Evolutionary conservation across 1,140 invertebrate species (phyloP).

Genomic region (Brachionus calyciflorus): DNA sequence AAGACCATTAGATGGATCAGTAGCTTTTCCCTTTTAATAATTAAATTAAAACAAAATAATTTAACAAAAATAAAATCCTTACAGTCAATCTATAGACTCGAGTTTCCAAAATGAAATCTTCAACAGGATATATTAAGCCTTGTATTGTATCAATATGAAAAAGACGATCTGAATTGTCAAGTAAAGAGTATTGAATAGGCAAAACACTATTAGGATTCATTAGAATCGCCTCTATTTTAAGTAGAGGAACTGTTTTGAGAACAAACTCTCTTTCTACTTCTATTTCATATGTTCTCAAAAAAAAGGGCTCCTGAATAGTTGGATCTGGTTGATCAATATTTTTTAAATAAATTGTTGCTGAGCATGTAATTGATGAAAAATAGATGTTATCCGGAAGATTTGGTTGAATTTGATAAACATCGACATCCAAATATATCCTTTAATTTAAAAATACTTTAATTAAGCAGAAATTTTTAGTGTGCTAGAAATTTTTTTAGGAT

Average conservation of each 20-base stretch:
- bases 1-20: conserved; percentile 8
- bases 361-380: neutral
- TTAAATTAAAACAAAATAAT: neutral
- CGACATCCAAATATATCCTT: neutral
- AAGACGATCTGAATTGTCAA: neutral
- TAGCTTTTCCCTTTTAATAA: neutral
- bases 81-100: neutral
- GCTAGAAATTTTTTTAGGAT: no score
- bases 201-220: neutral
- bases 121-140: conserved; percentile 12
- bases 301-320: neutral
- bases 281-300: neutral
- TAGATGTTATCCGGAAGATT: neutral
- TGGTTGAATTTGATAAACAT: conserved; percentile 12
- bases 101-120: neutral
- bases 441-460: neutral
- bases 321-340: neutral
- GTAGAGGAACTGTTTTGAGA: neutral
- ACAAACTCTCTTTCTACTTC: neutral
- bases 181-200: neutral
- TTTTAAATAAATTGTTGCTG: conserved; percentile 27
- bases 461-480: no score
- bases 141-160: conserved; percentile 9
- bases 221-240: conserved; percentile 22
- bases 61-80: neutral